phyloP scores from a whole-genome alignment of 1,140 invertebrate species.

The Drosophila ironensis region DNA sequence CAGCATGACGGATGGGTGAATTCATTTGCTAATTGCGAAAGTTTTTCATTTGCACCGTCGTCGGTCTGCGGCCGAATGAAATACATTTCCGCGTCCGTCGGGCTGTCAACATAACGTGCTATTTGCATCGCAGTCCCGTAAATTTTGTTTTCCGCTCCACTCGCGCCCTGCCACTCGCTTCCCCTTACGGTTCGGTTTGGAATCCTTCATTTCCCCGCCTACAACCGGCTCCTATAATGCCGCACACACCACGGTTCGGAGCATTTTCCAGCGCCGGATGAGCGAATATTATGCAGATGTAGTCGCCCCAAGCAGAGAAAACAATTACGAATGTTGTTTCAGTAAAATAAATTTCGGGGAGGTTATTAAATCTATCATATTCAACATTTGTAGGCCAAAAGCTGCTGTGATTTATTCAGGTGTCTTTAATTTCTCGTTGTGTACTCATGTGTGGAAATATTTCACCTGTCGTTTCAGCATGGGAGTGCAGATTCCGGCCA shows the following conservation, averaged over 20 bases:
- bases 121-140: constrained; percentile 54
- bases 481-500: constrained; percentile 89
- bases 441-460: constrained; percentile 10
- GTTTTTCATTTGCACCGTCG: constrained; percentile 59
- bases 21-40: constrained; percentile 82
- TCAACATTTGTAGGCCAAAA: not conserved
- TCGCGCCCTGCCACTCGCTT: not conserved
- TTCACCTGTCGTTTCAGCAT: constrained; percentile 83
- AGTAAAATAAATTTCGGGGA: too few relatives aligned
- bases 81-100: constrained; percentile 35
- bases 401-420: too few relatives aligned
- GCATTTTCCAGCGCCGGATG: too few relatives aligned
- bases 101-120: constrained; percentile 58
- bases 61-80: constrained; percentile 31
- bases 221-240: constrained; percentile 13
- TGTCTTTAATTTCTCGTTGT: not conserved
- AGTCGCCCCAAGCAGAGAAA: too few relatives aligned
- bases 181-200: not conserved
- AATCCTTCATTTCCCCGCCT: not conserved
- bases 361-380: too few relatives aligned
- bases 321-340: too few relatives aligned
- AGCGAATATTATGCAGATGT: too few relatives aligned
- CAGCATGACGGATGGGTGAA: constrained; percentile 80
- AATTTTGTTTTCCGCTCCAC: constrained; percentile 42
- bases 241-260: constrained; percentile 4